Evolutionary conservation across 2,113 vertebrate genomes (phyloP).

Genomic region (Anas platyrhynchos): DNA sequence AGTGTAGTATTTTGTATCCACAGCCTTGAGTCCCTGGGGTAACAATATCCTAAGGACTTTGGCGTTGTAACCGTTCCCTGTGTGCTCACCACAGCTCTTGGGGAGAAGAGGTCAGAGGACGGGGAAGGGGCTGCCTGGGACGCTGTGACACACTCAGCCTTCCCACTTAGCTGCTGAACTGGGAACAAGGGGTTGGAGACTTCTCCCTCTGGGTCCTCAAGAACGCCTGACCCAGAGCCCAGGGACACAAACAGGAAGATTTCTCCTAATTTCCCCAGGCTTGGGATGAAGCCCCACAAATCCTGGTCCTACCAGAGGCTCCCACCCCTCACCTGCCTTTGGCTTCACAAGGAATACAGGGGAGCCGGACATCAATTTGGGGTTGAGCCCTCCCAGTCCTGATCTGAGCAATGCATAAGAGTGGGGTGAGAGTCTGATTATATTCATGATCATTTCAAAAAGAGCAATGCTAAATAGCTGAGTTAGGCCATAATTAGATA

Average conservation of each 20-base stretch:
- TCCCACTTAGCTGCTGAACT: background rate
- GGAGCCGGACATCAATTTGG: rapidly evolving
- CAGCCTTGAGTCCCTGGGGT: background rate
- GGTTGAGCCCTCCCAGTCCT: background rate
- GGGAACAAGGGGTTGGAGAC: background rate
- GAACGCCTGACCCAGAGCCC: background rate
- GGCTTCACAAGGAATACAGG: background rate
- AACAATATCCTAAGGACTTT: background rate
- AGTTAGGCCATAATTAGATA: background rate
- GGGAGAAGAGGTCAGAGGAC: background rate
- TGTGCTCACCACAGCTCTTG: too few species aligned
- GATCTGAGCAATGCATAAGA: background rate
- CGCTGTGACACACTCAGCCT: background rate
- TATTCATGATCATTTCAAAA: background rate
- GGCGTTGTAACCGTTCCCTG: background rate
- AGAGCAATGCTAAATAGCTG: background rate
- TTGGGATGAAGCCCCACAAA: background rate
- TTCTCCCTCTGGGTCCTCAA: background rate
- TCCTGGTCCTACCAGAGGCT: background rate
- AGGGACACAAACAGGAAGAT: background rate
- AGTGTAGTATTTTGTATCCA: background rate
- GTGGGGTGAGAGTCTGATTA: background rate
- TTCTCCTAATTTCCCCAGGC: background rate
- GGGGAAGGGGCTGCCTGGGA: background rate
- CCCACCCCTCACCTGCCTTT: background rate